Conservation (phyloP, 1,140 invertebrate genomes). For the Drosophila quadrilineata region DNA sequence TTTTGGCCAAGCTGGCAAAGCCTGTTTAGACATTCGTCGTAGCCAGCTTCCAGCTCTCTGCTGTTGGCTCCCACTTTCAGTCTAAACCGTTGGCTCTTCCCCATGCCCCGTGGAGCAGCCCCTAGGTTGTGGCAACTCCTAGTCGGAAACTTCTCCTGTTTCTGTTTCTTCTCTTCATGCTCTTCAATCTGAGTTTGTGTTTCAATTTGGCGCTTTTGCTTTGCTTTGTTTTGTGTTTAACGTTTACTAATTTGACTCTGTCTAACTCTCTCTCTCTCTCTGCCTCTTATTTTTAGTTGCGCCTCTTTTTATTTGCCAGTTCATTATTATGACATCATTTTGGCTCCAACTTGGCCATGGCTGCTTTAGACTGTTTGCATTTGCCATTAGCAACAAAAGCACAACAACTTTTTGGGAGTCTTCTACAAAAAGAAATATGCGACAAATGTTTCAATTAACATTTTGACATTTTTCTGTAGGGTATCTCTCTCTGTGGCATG, state of each 20-base stretch:
- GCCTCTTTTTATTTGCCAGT: conserved; percentile 34
- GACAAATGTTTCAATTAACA: conserved; percentile 27
- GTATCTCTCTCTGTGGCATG: conserved; percentile 14
- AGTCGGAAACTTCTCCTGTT: conserved; percentile 25
- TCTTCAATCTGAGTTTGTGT: conserved; percentile 37
- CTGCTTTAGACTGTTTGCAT: conserved; percentile 16
- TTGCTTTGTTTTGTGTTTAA: conserved; percentile 52
- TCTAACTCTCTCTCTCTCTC: neutral
- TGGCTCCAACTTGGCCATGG: conserved; percentile 24
- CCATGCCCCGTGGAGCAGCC: neutral
- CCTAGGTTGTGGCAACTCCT: too few relatives aligned
- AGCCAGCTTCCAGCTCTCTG: conserved; percentile 12
- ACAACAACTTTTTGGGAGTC: conserved; percentile 30
- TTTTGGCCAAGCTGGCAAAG: conserved; percentile 42
- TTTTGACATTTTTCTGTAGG: conserved; percentile 3
- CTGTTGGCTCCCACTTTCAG: conserved; percentile 23
- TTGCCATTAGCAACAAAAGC: conserved; percentile 39
- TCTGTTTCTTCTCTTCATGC: conserved; percentile 30
- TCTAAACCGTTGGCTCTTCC: conserved; percentile 14
- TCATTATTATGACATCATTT: conserved; percentile 71
- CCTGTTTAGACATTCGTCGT: conserved; percentile 44
- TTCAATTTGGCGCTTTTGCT: conserved; percentile 67
- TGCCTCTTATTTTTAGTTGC: conserved; percentile 20
- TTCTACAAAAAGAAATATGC: neutral
- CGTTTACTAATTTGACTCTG: conserved; percentile 30